Evolutionary conservation across 1,140 invertebrate species (phyloP).

Genomic region (Aleiodes sp.): DNA sequence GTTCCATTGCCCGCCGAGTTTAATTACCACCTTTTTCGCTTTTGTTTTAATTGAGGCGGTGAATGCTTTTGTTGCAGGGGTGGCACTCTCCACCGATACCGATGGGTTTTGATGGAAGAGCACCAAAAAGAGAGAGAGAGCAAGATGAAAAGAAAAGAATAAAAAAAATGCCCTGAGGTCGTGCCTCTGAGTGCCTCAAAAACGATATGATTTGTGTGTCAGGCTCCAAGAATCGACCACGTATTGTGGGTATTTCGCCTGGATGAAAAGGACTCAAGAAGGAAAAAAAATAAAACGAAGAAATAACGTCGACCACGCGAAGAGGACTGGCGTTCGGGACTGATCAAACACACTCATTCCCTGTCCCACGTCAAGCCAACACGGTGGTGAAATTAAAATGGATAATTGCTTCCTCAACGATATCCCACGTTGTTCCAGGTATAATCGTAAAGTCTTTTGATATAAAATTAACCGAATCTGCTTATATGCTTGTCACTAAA

Average conservation of each 20-base stretch:
- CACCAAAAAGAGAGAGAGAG: not conserved
- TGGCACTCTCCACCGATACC: slow-evolving; percentile 14
- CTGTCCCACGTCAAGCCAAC: slow-evolving; percentile 44
- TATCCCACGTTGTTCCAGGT: slow-evolving; percentile 49
- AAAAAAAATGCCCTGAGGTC: slow-evolving; percentile 17
- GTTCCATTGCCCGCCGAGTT: slow-evolving; percentile 9
- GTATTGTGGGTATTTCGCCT: slow-evolving; percentile 25
- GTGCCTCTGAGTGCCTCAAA: slow-evolving; percentile 15
- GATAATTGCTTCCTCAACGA: slow-evolving; percentile 51
- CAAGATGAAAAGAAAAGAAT: not conserved
- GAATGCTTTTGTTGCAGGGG: slow-evolving; percentile 30
- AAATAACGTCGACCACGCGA: not conserved
- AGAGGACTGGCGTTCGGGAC: slow-evolving; percentile 30
- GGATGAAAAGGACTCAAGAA: not conserved
- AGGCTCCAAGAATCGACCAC: slow-evolving; percentile 36
- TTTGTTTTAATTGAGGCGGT: slow-evolving; percentile 34
- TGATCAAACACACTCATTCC: slow-evolving; percentile 51
- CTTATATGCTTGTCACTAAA: slow-evolving; percentile 25
- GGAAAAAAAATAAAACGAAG: not conserved
- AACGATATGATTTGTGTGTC: slow-evolving; percentile 48
- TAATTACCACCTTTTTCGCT: slow-evolving; percentile 28
- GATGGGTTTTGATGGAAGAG: slow-evolving; percentile 12
- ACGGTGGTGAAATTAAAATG: slow-evolving; percentile 47
- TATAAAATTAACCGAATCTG: slow-evolving; percentile 53
- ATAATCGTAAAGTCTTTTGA: slow-evolving; percentile 49